Conservation (phyloP, 2,113 vertebrate genomes). For the Bos javanicus region DNA sequence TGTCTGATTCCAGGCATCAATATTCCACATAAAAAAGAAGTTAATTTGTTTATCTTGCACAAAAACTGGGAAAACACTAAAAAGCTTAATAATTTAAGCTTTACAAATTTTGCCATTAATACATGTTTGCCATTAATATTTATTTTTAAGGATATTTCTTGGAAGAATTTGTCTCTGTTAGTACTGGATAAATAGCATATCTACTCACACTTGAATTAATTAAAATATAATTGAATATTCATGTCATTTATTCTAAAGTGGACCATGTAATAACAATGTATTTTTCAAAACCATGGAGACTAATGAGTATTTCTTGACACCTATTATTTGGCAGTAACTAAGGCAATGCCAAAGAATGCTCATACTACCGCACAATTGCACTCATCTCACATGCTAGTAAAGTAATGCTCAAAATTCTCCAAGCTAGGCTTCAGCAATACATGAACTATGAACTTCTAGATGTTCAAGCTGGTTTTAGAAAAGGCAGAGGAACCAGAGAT, state of each 20-base stretch:
- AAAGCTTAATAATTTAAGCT: not conserved
- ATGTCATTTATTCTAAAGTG: not conserved
- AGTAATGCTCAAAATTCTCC: too few relatives aligned
- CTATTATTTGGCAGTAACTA: not conserved
- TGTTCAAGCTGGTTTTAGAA: too few relatives aligned
- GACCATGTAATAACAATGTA: not conserved
- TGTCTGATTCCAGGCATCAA: not conserved
- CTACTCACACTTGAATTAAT: not conserved
- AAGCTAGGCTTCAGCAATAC: too few relatives aligned
- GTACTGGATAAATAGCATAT: not conserved
- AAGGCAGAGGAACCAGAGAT: too few relatives aligned
- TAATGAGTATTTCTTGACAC: not conserved
- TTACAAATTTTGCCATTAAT: not conserved
- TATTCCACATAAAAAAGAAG: not conserved
- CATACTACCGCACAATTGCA: too few relatives aligned
- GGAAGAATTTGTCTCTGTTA: not conserved
- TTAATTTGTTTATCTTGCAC: not conserved
- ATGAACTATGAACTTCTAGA: too few relatives aligned
- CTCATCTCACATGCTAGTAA: too few relatives aligned
- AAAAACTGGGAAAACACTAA: not conserved
- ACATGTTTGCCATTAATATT: not conserved
- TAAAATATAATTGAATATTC: not conserved
- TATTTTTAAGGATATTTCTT: not conserved
- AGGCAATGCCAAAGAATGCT: too few relatives aligned
- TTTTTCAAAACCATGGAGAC: not conserved